These are phyloP conservation scores for Cenopis cana DNA, from an alignment of 2,888 invertebrate species.

Conservation along the genomic window DNA sequence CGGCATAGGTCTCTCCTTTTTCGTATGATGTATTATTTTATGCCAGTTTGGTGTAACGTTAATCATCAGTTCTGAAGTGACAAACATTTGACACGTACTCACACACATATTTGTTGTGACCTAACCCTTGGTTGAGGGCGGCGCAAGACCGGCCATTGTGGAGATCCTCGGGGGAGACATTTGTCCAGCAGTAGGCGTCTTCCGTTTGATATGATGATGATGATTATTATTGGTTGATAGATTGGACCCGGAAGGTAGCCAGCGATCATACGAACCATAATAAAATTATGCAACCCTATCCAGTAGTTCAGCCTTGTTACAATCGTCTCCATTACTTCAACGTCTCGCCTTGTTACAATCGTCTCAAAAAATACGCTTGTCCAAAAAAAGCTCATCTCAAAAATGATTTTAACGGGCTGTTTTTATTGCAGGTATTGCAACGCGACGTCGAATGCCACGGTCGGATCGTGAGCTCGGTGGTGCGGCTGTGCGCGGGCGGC, in stretches of 20 bases:
- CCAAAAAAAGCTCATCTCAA: background rate
- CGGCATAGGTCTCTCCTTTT: slow-evolving; percentile 27
- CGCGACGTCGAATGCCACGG: slow-evolving; percentile 96
- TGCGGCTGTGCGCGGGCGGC: slow-evolving; percentile 89
- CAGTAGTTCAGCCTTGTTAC: background rate
- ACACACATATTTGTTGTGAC: too few species aligned
- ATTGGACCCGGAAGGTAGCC: too few species aligned
- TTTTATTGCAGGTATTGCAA: slow-evolving; percentile 92
- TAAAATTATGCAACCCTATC: too few species aligned
- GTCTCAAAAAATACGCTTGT: background rate
- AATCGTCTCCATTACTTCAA: background rate
- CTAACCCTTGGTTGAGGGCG: too few species aligned
- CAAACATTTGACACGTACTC: too few species aligned
- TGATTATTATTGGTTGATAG: too few species aligned
- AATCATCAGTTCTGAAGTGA: background rate
- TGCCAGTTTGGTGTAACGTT: slow-evolving; percentile 14
- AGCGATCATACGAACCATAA: too few species aligned
- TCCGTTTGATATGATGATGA: too few species aligned
- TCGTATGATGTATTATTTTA: slow-evolving; percentile 21
- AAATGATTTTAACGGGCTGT: background rate
- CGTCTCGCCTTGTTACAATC: background rate
- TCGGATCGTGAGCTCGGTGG: slow-evolving; percentile 91
- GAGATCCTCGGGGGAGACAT: too few species aligned
- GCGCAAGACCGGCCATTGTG: too few species aligned
- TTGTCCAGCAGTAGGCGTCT: too few species aligned